Conservation (phyloP, 2,888 invertebrate genomes). For the Acrocera orbiculus region DNA sequence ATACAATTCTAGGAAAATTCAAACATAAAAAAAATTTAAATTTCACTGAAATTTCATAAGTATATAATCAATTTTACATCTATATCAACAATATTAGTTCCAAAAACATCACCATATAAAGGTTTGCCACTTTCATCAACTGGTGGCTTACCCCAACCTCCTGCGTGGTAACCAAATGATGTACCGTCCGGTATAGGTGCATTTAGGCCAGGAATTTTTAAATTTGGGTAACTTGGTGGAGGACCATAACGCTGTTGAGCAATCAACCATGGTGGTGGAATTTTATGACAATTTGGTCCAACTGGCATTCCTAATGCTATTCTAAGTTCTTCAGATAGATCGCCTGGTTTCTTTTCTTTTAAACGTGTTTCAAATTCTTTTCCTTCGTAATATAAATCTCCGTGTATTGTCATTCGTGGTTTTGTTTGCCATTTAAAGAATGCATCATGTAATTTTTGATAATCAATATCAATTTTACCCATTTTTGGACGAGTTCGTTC, state of each 20-base stretch:
- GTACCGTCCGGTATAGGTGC: constrained; percentile 96
- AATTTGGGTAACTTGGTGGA: constrained; percentile 95
- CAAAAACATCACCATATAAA: constrained; percentile 97
- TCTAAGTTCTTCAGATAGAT: constrained; percentile 84
- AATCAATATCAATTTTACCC: constrained; percentile 99
- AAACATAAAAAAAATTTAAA: constrained; percentile 6
- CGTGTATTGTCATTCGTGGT: constrained; percentile 96
- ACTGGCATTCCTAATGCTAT: constrained; percentile 98
- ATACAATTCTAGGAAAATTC: constrained; percentile 35
- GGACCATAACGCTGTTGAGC: constrained; percentile 64
- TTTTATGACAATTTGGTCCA: constrained; percentile 80
- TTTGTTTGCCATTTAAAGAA: constrained; percentile 99
- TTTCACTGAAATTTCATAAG: neutral
- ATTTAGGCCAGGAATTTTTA: constrained; percentile 94
- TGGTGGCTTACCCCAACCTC: constrained; percentile 99
- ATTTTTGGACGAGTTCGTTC: constrained; percentile 93
- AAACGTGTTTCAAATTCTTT: constrained; percentile 96
- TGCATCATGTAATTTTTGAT: constrained; percentile 97
- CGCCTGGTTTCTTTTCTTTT: constrained; percentile 97
- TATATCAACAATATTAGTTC: constrained; percentile 53
- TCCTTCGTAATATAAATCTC: constrained; percentile 96
- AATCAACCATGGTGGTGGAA: constrained; percentile 85
- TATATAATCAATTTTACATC: constrained; percentile 48
- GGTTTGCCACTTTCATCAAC: constrained; percentile 97
- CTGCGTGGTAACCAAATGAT: constrained; percentile 97